A percentile compares a stretch with the other conserved stretches of the same genome.
Conservation (phyloP, 2,888 invertebrate genomes). For the Anticlea derivata region DNA sequence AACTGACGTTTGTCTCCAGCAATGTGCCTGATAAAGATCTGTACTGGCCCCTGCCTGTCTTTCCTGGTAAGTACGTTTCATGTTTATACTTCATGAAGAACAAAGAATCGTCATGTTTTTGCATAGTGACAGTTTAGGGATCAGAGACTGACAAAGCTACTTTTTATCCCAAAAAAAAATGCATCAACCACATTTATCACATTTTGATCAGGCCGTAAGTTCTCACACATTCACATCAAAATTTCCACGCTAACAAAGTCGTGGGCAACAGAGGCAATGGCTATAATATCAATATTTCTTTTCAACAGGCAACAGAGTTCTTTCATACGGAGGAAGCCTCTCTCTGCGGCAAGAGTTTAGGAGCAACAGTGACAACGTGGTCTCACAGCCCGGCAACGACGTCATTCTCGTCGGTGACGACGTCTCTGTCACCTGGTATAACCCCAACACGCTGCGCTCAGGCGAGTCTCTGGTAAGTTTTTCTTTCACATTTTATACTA, state of each 20-base stretch:
- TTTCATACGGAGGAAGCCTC: slow-evolving; percentile 94
- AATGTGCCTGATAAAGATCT: slow-evolving; percentile 56
- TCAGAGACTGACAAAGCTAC: no score
- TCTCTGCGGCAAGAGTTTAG: slow-evolving; percentile 89
- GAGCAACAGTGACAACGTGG: slow-evolving; percentile 75
- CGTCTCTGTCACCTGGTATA: slow-evolving; percentile 90
- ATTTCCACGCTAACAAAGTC: no score
- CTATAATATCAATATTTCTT: no score
- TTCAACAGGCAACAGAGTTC: slow-evolving; percentile 87
- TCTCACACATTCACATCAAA: no score
- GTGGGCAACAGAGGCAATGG: no score
- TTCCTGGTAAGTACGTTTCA: slow-evolving; percentile 58
- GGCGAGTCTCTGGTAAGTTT: slow-evolving; percentile 85
- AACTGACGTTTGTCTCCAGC: slow-evolving; percentile 66
- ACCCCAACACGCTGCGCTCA: slow-evolving; percentile 82
- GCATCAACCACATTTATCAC: no score
- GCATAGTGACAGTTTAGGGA: no score
- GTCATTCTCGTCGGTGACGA: slow-evolving; percentile 92
- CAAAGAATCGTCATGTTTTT: no score
- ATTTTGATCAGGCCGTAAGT: no score
- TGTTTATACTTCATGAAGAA: background rate
- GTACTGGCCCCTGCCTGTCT: slow-evolving; percentile 73
- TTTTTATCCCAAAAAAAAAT: no score
- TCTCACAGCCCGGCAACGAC: slow-evolving; percentile 90
- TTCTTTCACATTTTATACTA: no score